These are phyloP conservation scores for Pyrocoelia pectoralis DNA, from an alignment of 2,888 invertebrate species.

Conservation along the genomic window DNA sequence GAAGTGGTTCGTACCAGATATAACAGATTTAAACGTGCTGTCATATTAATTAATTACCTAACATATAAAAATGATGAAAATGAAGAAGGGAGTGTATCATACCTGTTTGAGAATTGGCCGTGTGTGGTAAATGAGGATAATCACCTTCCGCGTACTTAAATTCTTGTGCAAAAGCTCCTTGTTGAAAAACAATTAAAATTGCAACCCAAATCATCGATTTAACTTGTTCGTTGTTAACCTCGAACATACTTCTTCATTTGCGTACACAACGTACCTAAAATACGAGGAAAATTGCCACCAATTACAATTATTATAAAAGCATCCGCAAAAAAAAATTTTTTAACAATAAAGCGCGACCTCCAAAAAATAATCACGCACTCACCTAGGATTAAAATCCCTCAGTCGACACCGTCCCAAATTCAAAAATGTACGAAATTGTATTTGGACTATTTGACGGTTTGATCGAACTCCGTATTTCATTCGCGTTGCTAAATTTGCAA, in stretches of 20 bases:
- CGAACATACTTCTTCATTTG: conserved; percentile 22
- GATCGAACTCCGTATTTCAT: conserved; percentile 56
- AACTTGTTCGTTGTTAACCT: conserved; percentile 17
- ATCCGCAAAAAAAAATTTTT: background rate
- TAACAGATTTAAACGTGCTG: background rate
- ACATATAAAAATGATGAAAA: too few relatives aligned
- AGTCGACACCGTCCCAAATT: conserved; percentile 20
- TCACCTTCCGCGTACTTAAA: background rate
- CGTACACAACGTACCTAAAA: background rate
- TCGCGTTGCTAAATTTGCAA: conserved; percentile 36
- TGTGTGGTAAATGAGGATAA: conserved; percentile 17
- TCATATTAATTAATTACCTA: background rate
- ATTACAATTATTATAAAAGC: too few relatives aligned
- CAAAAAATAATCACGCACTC: conserved; percentile 14
- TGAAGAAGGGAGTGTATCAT: too few relatives aligned
- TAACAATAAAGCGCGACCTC: background rate
- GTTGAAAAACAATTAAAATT: background rate
- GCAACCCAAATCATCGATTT: background rate
- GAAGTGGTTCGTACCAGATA: background rate
- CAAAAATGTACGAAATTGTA: conserved; percentile 62
- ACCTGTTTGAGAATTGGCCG: background rate
- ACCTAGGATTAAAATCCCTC: background rate
- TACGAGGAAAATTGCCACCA: too few relatives aligned
- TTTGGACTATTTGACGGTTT: conserved; percentile 61
- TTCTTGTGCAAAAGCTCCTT: background rate